A percentile compares a stretch with the other conserved stretches of the same genome.
These are phyloP conservation scores for Kryphioiulus occultus DNA, from an alignment of 2,888 invertebrate genomes.

Conservation along the genomic window DNA sequence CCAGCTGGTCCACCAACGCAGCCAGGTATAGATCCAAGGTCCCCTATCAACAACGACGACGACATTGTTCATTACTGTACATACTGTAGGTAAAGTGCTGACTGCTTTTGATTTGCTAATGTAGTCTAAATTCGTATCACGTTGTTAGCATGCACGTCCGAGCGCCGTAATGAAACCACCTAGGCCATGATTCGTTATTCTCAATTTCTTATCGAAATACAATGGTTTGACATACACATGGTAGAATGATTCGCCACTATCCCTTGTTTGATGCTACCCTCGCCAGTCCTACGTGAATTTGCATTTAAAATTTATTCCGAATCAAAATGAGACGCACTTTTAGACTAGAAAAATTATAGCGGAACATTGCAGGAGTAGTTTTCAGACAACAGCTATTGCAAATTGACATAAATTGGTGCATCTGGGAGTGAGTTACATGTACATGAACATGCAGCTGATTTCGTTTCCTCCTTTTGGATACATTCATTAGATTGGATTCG, in stretches of 20 bases:
- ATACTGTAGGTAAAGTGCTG: neutral
- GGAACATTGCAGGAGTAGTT: too few species aligned
- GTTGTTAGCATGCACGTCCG: neutral
- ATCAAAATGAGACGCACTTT: neutral
- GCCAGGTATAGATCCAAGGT: neutral
- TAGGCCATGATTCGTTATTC: neutral
- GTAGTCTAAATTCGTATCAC: neutral
- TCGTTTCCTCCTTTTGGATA: too few species aligned
- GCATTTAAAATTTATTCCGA: neutral
- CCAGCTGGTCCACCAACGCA: neutral
- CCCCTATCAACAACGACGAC: neutral
- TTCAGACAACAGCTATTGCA: neutral
- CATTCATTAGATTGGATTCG: too few species aligned
- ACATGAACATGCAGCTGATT: too few species aligned
- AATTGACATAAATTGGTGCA: too few species aligned
- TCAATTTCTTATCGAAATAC: neutral
- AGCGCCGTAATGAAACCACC: neutral
- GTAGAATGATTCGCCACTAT: neutral
- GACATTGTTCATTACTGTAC: neutral
- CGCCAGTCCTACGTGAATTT: neutral
- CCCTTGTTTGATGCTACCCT: neutral
- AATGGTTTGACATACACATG: neutral
- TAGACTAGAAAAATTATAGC: neutral
- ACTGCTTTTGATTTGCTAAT: slow-evolving; percentile 6
- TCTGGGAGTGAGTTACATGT: too few species aligned